A percentile compares a stretch with the other conserved stretches of the same genome.
Evolutionary conservation across 2,113 vertebrate genomes (phyloP).

Genomic region (Gadus macrocephalus): DNA sequence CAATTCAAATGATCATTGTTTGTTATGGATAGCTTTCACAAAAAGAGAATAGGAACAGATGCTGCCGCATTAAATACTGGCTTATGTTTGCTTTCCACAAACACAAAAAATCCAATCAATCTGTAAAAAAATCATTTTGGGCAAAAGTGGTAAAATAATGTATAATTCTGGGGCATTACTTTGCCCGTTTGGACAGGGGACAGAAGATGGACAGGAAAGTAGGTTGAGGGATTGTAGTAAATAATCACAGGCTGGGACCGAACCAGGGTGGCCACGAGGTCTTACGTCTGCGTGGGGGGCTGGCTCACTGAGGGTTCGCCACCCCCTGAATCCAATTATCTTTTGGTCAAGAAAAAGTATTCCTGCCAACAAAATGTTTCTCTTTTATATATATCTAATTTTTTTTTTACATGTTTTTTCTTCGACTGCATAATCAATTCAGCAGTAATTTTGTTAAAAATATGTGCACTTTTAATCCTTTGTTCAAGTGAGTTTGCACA

Average conservation of each 20-base stretch:
- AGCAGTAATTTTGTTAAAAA: conserved; percentile 34
- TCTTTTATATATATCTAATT: conserved; percentile 10
- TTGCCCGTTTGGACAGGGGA: too few species aligned
- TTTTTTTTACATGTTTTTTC: not conserved
- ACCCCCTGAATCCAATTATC: conserved; percentile 7
- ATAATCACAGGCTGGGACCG: too few species aligned
- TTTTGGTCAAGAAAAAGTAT: not conserved
- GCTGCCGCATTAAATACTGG: not conserved
- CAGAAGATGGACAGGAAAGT: too few species aligned
- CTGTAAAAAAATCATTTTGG: conserved; percentile 26
- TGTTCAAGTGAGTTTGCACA: conserved; percentile 47
- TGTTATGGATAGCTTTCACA: conserved; percentile 22
- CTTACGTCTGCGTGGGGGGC: not conserved
- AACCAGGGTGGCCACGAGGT: too few species aligned
- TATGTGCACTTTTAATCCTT: conserved; percentile 54
- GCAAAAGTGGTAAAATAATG: too few species aligned
- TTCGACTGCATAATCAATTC: conserved; percentile 23
- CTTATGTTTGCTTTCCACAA: not conserved
- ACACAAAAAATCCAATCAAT: conserved; percentile 30
- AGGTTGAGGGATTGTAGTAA: too few species aligned
- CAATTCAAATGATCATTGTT: conserved; percentile 45
- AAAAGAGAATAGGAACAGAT: conserved; percentile 7
- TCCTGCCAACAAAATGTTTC: conserved; percentile 27
- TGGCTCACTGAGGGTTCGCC: not conserved
- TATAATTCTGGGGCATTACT: too few species aligned